Conservation (phyloP, 2,113 vertebrate species). For the Nibea albiflora region DNA sequence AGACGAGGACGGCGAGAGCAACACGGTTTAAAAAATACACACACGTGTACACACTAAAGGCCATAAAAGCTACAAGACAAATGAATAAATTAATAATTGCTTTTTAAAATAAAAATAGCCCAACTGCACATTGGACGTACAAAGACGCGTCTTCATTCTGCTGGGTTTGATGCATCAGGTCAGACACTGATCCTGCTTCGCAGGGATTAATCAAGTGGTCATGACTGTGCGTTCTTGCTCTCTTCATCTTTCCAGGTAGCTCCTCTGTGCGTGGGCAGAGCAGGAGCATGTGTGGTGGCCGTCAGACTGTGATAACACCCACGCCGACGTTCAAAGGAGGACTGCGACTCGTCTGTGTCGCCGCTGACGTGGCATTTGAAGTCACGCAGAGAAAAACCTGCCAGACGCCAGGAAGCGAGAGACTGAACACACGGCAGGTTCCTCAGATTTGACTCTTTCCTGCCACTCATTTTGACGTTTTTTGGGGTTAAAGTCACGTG, state of each 20-base stretch:
- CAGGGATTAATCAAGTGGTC: too few relatives aligned
- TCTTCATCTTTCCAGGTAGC: slow-evolving; percentile 86
- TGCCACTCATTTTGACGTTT: too few relatives aligned
- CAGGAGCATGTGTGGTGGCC: slow-evolving; percentile 94
- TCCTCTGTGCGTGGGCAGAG: slow-evolving; percentile 94
- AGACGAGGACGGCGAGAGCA: too few relatives aligned
- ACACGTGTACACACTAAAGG: too few relatives aligned
- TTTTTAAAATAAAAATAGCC: too few relatives aligned
- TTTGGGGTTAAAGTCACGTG: background rate
- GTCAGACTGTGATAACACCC: slow-evolving; percentile 87
- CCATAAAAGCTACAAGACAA: too few relatives aligned
- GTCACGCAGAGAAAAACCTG: background rate
- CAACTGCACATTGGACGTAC: too few relatives aligned
- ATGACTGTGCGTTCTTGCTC: background rate
- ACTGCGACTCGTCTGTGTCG: background rate
- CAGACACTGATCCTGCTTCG: too few relatives aligned
- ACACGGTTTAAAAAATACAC: too few relatives aligned
- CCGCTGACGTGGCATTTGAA: background rate
- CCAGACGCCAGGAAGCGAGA: background rate
- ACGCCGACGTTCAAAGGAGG: background rate
- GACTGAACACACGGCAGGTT: slow-evolving; percentile 17
- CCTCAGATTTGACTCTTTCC: slow-evolving; percentile 14
- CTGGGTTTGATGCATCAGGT: too few relatives aligned
- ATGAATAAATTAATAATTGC: too few relatives aligned
- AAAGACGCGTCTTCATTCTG: too few relatives aligned